Percentiles rank a stretch among this genome's conserved stretches.
Evolutionary conservation across 2,888 invertebrate species (phyloP).

Genomic region (Leptura quadrifasciata): DNA sequence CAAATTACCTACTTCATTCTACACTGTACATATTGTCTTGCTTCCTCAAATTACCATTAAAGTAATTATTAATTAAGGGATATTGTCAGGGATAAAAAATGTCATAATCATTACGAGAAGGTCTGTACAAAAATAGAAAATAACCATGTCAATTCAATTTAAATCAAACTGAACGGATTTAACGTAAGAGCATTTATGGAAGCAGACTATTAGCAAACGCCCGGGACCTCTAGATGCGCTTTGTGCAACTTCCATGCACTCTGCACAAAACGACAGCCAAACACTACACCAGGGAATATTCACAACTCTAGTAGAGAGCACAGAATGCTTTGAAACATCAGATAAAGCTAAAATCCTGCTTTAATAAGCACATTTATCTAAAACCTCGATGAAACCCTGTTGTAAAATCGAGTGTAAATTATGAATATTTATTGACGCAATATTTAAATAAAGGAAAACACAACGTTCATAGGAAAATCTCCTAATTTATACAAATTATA

Average conservation of each 20-base stretch:
- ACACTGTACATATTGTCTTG: no score
- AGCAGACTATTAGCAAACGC: constrained; percentile 37
- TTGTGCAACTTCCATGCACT: constrained; percentile 41
- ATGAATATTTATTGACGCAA: background rate
- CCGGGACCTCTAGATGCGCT: constrained; percentile 37
- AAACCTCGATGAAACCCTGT: constrained; percentile 13
- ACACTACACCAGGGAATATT: constrained; percentile 46
- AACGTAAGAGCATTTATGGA: constrained; percentile 37
- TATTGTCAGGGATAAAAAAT: background rate
- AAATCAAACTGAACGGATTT: constrained; percentile 34
- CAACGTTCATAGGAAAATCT: no score
- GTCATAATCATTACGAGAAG: background rate
- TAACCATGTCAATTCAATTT: constrained; percentile 34
- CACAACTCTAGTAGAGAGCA: constrained; percentile 46
- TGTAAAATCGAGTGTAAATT: background rate
- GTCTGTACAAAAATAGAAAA: constrained; percentile 1
- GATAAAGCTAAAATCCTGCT: constrained; percentile 40
- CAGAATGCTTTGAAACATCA: constrained; percentile 45
- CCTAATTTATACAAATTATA: no score
- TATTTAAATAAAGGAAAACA: no score
- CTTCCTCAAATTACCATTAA: background rate
- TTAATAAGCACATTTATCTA: constrained; percentile 46
- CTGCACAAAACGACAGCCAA: constrained; percentile 44
- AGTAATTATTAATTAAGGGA: background rate
- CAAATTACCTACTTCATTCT: no score